Conservation (phyloP, 1,140 invertebrate genomes). For the Adoxophyes honmai region DNA sequence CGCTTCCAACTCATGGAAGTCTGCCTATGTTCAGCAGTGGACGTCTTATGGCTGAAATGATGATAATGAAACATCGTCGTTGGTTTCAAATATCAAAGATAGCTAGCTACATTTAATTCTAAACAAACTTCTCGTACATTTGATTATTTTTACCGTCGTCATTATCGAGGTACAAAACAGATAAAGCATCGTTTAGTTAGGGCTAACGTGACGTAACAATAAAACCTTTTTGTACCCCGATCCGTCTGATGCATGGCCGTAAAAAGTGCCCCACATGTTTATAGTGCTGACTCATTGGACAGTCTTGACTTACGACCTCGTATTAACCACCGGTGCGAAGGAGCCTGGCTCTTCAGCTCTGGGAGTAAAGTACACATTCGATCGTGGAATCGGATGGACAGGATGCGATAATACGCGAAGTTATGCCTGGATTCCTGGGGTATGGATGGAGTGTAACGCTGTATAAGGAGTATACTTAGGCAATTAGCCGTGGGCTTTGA, state of each 20-base stretch:
- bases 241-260: constrained; percentile 8
- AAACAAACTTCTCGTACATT: no score
- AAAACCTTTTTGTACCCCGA: constrained; percentile 3
- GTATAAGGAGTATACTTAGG: no score
- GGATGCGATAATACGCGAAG: constrained; percentile 13
- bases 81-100: no score
- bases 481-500: no score
- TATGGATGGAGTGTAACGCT: background rate
- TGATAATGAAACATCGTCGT: no score
- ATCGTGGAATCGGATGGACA: background rate
- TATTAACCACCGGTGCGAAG: background rate
- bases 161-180: background rate
- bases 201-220: constrained; percentile 7
- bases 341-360: background rate
- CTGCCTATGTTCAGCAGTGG: no score
- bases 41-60: no score
- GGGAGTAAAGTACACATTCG: background rate
- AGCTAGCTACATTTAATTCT: no score
- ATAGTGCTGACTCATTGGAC: constrained; percentile 15
- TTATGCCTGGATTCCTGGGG: constrained; percentile 9
- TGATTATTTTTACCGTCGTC: no score
- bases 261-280: constrained; percentile 13
- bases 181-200: constrained; percentile 3
- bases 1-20: no score
- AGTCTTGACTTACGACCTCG: constrained; percentile 10